phyloP scores from a whole-genome alignment of 2,113 vertebrate genomes.

The Dryoscopus gambensis region DNA sequence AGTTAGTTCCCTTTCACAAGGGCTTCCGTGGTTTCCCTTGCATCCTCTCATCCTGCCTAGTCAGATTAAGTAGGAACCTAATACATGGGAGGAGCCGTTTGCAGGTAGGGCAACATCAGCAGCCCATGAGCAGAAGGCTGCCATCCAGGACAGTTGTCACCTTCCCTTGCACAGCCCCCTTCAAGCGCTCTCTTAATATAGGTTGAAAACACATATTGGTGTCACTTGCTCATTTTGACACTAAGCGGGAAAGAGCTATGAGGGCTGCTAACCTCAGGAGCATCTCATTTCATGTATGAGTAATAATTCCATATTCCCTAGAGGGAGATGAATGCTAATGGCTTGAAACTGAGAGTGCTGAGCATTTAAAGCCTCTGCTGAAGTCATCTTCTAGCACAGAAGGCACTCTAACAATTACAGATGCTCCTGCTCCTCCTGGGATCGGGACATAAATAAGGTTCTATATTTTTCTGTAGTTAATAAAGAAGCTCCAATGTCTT shows the following conservation, averaged over 20 bases:
- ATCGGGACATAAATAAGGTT: background rate
- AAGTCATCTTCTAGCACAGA: background rate
- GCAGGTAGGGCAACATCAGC: background rate
- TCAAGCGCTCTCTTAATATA: background rate
- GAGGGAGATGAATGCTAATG: constrained; percentile 9
- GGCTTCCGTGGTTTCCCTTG: background rate
- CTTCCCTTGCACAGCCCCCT: background rate
- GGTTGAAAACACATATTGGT: background rate
- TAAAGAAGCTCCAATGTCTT: background rate
- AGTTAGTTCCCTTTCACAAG: background rate
- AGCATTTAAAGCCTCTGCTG: constrained; percentile 11
- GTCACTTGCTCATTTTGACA: background rate
- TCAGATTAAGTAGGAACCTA: background rate
- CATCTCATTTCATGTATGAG: background rate
- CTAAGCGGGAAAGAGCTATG: background rate
- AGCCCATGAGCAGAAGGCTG: background rate
- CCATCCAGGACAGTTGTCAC: background rate
- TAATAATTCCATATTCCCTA: background rate
- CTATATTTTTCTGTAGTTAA: background rate
- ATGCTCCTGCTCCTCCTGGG: background rate
- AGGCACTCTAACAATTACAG: background rate
- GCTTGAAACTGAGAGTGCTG: constrained; percentile 14
- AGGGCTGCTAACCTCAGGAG: constrained; percentile 1
- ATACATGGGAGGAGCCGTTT: background rate
- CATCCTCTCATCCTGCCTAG: fast-evolving